phyloP scores from a whole-genome alignment of 2,113 vertebrate species.

The Caracal caracal region DNA sequence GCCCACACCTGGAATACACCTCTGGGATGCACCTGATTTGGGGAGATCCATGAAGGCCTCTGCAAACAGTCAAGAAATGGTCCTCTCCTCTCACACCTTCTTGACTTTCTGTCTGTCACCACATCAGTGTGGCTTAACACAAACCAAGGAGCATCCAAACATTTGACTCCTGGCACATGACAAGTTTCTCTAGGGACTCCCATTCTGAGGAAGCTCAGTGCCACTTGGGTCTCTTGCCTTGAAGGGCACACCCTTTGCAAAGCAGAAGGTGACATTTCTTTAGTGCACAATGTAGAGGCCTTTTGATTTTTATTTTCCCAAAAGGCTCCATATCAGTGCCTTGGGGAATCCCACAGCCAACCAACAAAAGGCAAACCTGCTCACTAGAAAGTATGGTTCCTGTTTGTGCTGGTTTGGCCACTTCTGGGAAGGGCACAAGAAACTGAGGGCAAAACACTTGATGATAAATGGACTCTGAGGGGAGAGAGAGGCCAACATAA shows the following conservation, averaged over 20 bases:
- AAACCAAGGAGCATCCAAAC: not conserved
- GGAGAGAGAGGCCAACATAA: not conserved
- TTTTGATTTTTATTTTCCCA: constrained; percentile 57
- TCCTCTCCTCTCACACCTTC: not conserved
- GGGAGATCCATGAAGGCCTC: too few species aligned
- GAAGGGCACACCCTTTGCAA: constrained; percentile 53
- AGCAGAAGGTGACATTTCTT: constrained; percentile 76
- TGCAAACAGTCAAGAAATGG: not conserved
- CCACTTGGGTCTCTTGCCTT: not conserved
- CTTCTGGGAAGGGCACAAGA: not conserved
- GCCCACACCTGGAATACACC: rapidly evolving
- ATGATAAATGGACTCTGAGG: too few species aligned
- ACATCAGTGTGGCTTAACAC: not conserved
- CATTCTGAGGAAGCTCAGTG: not conserved
- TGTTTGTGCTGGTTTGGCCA: not conserved
- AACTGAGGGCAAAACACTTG: not conserved
- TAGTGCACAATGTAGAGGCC: not conserved
- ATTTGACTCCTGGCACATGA: not conserved
- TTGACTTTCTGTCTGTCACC: not conserved
- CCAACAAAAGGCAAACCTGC: not conserved
- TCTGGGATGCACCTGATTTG: not conserved
- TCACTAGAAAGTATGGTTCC: not conserved
- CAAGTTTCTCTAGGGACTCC: not conserved
- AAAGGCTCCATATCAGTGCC: not conserved
- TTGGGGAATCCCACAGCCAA: constrained; percentile 59